Base-by-base conservation (phyloP, 2,797 vertebrate genomes). In the Limosa lapponica region DNA sequence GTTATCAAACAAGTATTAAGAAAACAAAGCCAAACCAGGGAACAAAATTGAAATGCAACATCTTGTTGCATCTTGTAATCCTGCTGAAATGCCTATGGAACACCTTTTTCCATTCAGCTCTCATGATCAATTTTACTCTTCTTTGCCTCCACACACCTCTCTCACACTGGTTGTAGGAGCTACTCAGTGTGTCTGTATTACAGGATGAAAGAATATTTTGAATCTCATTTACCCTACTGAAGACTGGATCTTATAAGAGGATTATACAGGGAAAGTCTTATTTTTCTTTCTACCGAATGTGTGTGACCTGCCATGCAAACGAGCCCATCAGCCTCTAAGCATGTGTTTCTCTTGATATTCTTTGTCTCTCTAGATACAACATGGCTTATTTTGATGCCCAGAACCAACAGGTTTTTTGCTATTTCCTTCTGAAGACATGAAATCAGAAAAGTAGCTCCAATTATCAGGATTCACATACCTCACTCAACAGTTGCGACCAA, bases 1-100 rank as follows among this genome's bases (percentile, higher is more conserved):
- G 51, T 82, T 97, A 54, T 92, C 93, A 24, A 86, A 95, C 75
- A 97, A 97, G 13, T 98, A 94, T 89, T 98, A 93, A 95, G 67
- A 88, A 93, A 62, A 58, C 15, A 19, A 90, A 93, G 34, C 10
- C 28, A 90, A 92, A 65, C 13, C 37, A 43, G 43, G 67, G 43
- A 93, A 91, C 59, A 90, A 14, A 80, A 74, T 41, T 4, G 5
- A 83, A 90, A 66, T 12, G 34, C 41, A 83, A n/a, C 61, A 51
- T 62, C 74, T 52, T 88, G 15, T 48, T 3, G 3, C 18, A 36
- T 27, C n/a, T 83, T 54, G 11, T 64, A 59, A 72, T 83, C 79
- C 84, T 84, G 62, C 34, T 75, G 51, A 91, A 87, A 86, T 62
- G 36, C 32, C 51, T 82, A 4, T 34, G 59, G 80, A 74, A 67